Conservation (phyloP, 1,140 invertebrate species). For the Wasmannia auropunctata region DNA sequence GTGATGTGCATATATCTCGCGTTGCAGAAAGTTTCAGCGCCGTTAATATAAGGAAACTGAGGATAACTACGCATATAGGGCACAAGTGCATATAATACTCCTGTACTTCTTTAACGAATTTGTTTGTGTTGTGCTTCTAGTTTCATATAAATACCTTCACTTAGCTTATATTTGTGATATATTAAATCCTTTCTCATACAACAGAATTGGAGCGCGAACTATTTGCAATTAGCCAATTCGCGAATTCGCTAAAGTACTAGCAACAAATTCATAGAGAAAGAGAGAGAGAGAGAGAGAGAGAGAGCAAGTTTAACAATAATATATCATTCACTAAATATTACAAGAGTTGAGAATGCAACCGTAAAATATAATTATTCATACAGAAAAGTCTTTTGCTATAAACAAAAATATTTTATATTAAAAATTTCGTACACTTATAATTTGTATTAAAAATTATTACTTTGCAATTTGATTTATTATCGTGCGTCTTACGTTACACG, state of each 20-base stretch:
- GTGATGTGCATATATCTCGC: not conserved
- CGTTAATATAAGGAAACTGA: not conserved
- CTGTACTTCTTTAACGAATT: constrained; percentile 25
- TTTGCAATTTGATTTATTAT: not conserved
- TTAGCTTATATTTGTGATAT: constrained; percentile 13
- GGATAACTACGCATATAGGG: not conserved
- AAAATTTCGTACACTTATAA: not conserved
- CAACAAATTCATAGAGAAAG: not conserved
- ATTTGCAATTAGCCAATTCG: constrained; percentile 5
- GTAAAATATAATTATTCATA: not conserved
- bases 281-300: no score
- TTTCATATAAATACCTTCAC: constrained; percentile 17
- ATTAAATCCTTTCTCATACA: constrained; percentile 3
- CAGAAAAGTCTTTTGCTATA: not conserved
- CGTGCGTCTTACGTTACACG: not conserved
- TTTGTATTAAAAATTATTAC: not conserved
- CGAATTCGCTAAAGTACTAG: not conserved
- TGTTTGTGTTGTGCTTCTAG: not conserved
- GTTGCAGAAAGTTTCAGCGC: constrained; percentile 19
- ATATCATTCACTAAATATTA: not conserved
- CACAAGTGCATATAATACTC: not conserved
- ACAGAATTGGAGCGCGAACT: not conserved
- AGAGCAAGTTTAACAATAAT: not conserved
- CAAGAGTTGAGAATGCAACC: not conserved
- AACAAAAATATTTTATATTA: not conserved